A percentile compares a stretch with the other conserved stretches of the same genome.
Conservation (phyloP, 2,797 vertebrate genomes). For the Alcedo quadribrachys region DNA sequence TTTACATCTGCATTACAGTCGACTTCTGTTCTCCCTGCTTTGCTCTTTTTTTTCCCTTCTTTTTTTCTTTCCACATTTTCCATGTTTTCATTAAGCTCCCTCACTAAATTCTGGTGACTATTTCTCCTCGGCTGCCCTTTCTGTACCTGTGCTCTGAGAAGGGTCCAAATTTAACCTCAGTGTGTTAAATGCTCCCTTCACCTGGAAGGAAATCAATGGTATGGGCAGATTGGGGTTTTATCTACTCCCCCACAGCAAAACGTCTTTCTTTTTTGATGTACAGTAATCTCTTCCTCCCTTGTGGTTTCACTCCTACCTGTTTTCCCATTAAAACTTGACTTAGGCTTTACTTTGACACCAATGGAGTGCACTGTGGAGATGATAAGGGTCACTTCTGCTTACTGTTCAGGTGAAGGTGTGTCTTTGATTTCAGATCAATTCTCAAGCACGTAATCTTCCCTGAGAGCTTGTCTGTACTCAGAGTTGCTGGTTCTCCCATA, state of each 20-base stretch:
- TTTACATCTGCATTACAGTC: constrained; percentile 13
- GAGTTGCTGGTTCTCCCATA: background rate
- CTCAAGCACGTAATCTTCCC: background rate
- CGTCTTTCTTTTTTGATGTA: background rate
- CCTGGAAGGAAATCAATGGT: constrained; percentile 28
- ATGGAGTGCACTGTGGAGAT: background rate
- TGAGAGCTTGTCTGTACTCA: background rate
- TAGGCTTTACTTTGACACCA: background rate
- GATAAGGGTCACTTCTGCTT: background rate
- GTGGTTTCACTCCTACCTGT: background rate
- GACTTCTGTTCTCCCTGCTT: background rate
- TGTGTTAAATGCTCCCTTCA: constrained; percentile 24
- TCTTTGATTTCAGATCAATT: background rate
- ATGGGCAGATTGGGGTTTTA: background rate
- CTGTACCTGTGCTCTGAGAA: background rate
- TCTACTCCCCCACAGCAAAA: background rate
- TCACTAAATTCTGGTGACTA: background rate
- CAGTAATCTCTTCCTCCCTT: background rate
- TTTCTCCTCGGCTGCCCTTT: constrained; percentile 23
- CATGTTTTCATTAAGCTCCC: constrained; percentile 33
- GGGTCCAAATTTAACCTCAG: background rate
- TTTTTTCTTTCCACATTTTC: background rate
- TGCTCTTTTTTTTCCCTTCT: background rate
- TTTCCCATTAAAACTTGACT: constrained; percentile 18
- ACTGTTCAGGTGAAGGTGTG: background rate